A percentile compares a stretch with the other conserved stretches of the same genome.
These are phyloP conservation scores for Zaprionus taronus DNA, from an alignment of 1,140 invertebrate genomes.

Conservation along the genomic window DNA sequence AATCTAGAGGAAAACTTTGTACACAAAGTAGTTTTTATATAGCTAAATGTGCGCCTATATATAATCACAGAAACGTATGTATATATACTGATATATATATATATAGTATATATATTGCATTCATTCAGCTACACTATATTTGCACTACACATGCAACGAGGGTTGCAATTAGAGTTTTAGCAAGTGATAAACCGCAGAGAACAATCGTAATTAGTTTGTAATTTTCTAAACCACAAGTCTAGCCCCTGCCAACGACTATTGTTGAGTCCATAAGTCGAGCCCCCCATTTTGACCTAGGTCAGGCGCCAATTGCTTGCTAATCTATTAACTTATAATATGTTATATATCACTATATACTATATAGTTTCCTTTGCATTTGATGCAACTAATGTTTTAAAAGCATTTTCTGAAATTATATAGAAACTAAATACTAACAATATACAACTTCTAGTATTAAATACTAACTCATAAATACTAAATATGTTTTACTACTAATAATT, in stretches of 20 bases:
- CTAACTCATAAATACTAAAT: neutral
- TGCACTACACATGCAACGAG: conserved; percentile 47
- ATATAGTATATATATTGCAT: conserved; percentile 7
- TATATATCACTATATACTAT: neutral
- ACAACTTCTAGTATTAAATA: conserved; percentile 1
- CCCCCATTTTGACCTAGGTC: neutral
- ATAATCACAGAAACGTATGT: neutral
- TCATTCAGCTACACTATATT: conserved; percentile 35
- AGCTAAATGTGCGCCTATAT: conserved; percentile 3
- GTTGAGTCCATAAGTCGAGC: neutral
- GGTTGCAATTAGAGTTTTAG: conserved; percentile 6
- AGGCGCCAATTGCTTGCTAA: neutral
- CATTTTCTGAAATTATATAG: neutral
- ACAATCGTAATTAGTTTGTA: conserved; percentile 2
- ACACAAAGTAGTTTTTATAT: conserved; percentile 10
- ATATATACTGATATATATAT: neutral
- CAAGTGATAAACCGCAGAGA: conserved; percentile 7
- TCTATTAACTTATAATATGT: conserved; percentile 33
- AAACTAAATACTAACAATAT: neutral
- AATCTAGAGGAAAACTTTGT: conserved; percentile 13
- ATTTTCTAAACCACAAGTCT: neutral
- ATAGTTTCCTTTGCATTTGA: neutral
- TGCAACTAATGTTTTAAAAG: neutral
- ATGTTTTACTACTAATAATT: neutral
- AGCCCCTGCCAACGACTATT: neutral